Conservation (phyloP, 2,888 invertebrate genomes). For the Elegia similella region DNA sequence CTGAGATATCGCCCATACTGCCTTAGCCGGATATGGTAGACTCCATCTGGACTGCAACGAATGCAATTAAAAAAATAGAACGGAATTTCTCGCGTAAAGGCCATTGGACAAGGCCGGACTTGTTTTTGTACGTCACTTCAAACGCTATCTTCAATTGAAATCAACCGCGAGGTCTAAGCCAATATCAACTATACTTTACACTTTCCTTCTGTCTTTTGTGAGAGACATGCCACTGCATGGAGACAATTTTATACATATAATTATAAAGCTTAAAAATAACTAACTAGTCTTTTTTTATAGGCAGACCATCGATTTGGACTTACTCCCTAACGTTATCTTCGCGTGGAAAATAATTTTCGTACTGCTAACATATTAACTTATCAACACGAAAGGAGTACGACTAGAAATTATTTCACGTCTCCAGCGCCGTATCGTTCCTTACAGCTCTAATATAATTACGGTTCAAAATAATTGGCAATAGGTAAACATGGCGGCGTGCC, state of each 20-base stretch:
- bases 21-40: neutral
- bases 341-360: conserved; percentile 70
- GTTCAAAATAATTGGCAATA: conserved; percentile 34
- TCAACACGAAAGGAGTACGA: conserved; percentile 79
- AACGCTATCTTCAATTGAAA: conserved; percentile 19
- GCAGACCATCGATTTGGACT: conserved; percentile 65
- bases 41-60: conserved; percentile 17
- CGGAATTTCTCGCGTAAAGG: conserved; percentile 38
- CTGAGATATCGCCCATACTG: conserved; percentile 33
- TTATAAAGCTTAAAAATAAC: conserved; percentile 72
- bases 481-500: conserved; percentile 11
- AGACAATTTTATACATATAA: conserved; percentile 57
- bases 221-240: conserved; percentile 66
- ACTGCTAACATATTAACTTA: conserved; percentile 74
- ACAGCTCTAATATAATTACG: conserved; percentile 23
- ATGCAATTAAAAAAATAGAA: conserved; percentile 32
- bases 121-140: conserved; percentile 36
- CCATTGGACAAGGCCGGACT: conserved; percentile 50
- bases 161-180: conserved; percentile 13
- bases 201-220: conserved; percentile 25
- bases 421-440: conserved; percentile 28
- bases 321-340: conserved; percentile 45
- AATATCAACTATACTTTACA: conserved; percentile 8
- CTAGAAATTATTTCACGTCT: conserved; percentile 62
- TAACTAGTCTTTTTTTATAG: conserved; percentile 74